Conservation (phyloP, 2,113 vertebrate species). For the Thermophis baileyi region DNA sequence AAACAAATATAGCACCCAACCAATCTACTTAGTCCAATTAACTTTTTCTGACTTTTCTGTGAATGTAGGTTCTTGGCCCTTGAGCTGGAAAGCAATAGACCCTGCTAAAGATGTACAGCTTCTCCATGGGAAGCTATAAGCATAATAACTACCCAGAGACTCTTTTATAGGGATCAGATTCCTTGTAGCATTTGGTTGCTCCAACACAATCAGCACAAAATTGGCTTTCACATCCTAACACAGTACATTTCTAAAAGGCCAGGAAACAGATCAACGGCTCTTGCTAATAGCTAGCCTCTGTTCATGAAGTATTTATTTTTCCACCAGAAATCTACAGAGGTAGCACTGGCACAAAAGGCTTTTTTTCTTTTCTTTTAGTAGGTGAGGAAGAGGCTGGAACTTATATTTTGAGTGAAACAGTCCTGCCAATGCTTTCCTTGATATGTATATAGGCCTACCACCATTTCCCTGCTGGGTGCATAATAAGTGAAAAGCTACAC, state of each 20-base stretch:
- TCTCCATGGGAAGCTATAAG: not conserved
- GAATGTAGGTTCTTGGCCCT: not conserved
- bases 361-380: not conserved
- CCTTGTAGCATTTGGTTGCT: not conserved
- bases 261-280: not conserved
- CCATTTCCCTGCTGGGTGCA: conserved; percentile 27
- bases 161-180: not conserved
- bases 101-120: not conserved
- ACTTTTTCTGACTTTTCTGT: not conserved
- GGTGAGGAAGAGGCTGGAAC: not conserved
- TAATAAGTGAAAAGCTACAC: conserved; percentile 15
- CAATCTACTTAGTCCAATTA: not conserved
- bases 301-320: not conserved
- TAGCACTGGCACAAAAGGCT: not conserved
- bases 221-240: not conserved
- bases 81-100: not conserved
- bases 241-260: not conserved
- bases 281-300: rapidly evolving
- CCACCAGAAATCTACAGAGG: not conserved
- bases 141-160: not conserved
- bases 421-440: conserved; percentile 3
- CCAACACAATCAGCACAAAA: not conserved
- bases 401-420: not conserved
- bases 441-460: not conserved
- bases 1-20: not conserved